Conservation (phyloP, 2,888 invertebrate species). For the Yponomeuta evonymella region DNA sequence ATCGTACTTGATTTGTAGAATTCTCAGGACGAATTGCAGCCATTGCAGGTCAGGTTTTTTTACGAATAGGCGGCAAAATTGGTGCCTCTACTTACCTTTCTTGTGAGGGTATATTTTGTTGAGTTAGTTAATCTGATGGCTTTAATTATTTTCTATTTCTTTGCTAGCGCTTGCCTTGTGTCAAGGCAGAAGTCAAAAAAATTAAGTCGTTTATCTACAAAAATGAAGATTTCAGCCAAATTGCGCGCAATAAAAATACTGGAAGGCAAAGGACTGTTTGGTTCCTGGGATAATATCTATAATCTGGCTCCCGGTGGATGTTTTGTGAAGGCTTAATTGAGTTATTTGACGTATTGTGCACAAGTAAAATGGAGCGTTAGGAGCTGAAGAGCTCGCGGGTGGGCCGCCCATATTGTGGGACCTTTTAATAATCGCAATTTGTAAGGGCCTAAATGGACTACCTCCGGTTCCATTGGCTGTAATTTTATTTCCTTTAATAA, state of each 20-base stretch:
- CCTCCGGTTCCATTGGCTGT: conserved; percentile 29
- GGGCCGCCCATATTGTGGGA: conserved; percentile 23
- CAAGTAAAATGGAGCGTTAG: conserved; percentile 6
- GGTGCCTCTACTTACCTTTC: too few relatives aligned
- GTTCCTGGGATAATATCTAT: background rate
- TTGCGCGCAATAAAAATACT: background rate
- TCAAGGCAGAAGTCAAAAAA: background rate
- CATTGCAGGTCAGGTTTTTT: too few relatives aligned
- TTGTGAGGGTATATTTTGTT: background rate
- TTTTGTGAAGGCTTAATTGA: conserved; percentile 16
- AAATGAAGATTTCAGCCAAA: background rate
- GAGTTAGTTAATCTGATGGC: background rate
- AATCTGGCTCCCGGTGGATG: background rate
- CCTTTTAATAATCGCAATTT: conserved; percentile 53
- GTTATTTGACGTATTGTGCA: conserved; percentile 16
- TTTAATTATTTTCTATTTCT: background rate
- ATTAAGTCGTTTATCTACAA: background rate
- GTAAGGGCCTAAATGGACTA: conserved; percentile 39
- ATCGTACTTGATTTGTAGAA: too few relatives aligned
- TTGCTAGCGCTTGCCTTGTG: background rate
- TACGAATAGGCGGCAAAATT: too few relatives aligned
- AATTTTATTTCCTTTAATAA: conserved; percentile 14
- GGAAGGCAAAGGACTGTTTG: background rate
- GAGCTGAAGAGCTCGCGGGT: conserved; percentile 6
- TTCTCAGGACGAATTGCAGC: too few relatives aligned